A percentile compares a stretch with the other conserved stretches of the same genome.
Conservation (phyloP, 2,888 invertebrate genomes). For the Azorinus chamasolen region DNA sequence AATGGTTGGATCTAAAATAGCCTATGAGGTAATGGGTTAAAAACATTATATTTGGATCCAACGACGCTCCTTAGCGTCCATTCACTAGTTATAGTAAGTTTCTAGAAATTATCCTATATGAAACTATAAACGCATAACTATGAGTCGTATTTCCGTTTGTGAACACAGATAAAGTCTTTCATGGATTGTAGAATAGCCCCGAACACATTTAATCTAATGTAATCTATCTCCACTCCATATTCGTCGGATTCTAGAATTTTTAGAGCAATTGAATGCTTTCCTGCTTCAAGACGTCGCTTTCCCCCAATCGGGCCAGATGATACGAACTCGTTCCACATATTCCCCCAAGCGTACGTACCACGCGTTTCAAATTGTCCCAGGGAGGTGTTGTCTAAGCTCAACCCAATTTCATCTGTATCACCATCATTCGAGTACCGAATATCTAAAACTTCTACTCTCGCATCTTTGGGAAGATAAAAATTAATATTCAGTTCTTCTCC, state of each 20-base stretch:
- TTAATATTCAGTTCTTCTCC: slow-evolving; percentile 57
- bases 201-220: slow-evolving; percentile 59
- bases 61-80: too few species aligned
- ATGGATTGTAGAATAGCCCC: slow-evolving; percentile 21
- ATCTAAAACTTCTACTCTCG: slow-evolving; percentile 48
- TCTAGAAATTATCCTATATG: too few species aligned
- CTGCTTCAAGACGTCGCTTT: slow-evolving; percentile 20
- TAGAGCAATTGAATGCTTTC: slow-evolving; percentile 49
- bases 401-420: slow-evolving; percentile 38
- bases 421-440: slow-evolving; percentile 67
- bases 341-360: slow-evolving; percentile 45
- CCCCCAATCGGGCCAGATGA: slow-evolving; percentile 58
- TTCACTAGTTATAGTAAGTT: too few species aligned
- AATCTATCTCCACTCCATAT: slow-evolving; percentile 66
- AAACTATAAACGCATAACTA: too few species aligned
- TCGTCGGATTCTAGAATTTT: slow-evolving; percentile 47
- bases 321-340: slow-evolving; percentile 59
- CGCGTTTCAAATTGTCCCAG: slow-evolving; percentile 54
- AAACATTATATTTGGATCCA: too few species aligned
- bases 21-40: too few species aligned
- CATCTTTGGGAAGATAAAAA: slow-evolving; percentile 39
- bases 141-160: too few species aligned
- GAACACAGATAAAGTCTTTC: too few species aligned
- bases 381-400: slow-evolving; percentile 42
- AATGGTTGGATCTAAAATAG: too few species aligned